phyloP scores from a whole-genome alignment of 2,797 vertebrate species.

The Falco rusticolus region DNA sequence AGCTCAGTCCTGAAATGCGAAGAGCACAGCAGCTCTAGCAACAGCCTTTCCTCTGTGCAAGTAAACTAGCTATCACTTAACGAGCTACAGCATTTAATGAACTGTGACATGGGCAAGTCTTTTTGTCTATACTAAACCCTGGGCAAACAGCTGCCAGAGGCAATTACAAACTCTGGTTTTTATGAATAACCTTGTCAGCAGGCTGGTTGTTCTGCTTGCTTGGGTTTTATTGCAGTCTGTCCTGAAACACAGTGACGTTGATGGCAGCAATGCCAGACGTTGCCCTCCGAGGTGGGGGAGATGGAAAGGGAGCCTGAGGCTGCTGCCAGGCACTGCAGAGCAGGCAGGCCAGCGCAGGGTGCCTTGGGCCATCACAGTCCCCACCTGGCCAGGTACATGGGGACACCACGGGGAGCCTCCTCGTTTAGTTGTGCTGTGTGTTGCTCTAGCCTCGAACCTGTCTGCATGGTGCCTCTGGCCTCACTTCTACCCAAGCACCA shows the following conservation, averaged over 20 bases:
- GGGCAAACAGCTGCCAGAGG: neutral
- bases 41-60: neutral
- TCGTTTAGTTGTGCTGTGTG: neutral
- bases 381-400: neutral
- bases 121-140: neutral
- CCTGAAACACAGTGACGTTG: accelerated
- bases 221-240: neutral
- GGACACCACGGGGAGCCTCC: neutral
- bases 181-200: neutral
- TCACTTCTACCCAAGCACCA: neutral
- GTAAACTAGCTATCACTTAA: neutral
- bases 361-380: neutral
- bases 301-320: neutral
- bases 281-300: accelerated
- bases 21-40: neutral
- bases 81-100: neutral
- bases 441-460: neutral
- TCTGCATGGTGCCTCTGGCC: neutral
- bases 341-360: neutral
- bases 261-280: accelerated
- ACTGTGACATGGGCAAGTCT: neutral
- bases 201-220: neutral
- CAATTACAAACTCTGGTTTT: neutral
- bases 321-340: neutral
- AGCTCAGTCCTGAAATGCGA: neutral